These are phyloP conservation scores for Crypturellus tataupa DNA, from an alignment of 2,797 vertebrate species.

Conservation along the genomic window DNA sequence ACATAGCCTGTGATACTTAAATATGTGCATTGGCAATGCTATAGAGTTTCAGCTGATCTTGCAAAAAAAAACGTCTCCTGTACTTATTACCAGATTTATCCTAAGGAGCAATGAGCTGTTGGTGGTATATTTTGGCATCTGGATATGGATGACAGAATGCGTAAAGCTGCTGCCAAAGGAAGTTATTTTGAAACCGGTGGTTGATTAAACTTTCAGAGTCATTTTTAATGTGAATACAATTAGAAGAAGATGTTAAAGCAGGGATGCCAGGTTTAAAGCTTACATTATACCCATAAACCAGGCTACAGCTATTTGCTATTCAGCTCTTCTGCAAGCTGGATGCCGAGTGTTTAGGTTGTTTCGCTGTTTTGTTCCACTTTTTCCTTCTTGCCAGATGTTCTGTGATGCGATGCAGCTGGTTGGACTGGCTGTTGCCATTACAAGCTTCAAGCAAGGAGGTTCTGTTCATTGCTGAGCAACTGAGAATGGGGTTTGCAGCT, in stretches of 20 bases:
- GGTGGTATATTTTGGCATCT: constrained; percentile 49
- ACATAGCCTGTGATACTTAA: not conserved
- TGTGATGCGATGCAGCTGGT: not conserved
- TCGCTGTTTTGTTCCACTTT: not conserved
- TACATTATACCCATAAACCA: not conserved
- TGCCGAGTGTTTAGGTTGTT: not conserved
- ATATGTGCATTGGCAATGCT: not conserved
- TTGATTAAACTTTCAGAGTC: constrained; percentile 23
- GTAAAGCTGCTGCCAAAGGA: constrained; percentile 35
- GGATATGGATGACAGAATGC: not conserved
- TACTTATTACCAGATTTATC: accelerated
- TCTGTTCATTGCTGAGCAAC: not conserved
- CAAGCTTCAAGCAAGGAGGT: not conserved
- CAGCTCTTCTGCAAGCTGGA: not conserved
- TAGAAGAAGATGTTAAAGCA: constrained; percentile 20
- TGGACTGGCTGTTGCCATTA: not conserved
- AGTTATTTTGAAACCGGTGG: constrained; percentile 24
- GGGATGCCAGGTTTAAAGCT: not conserved
- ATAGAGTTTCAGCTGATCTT: not conserved
- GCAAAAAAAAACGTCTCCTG: not conserved
- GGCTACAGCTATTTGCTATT: not conserved
- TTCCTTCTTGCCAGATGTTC: not conserved
- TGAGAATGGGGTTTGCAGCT: not conserved
- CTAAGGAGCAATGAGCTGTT: not conserved
- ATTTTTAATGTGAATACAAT: not conserved